These are phyloP conservation scores for Ophioninae sp. DNA, from an alignment of 2,888 invertebrate genomes.

Conservation along the genomic window DNA sequence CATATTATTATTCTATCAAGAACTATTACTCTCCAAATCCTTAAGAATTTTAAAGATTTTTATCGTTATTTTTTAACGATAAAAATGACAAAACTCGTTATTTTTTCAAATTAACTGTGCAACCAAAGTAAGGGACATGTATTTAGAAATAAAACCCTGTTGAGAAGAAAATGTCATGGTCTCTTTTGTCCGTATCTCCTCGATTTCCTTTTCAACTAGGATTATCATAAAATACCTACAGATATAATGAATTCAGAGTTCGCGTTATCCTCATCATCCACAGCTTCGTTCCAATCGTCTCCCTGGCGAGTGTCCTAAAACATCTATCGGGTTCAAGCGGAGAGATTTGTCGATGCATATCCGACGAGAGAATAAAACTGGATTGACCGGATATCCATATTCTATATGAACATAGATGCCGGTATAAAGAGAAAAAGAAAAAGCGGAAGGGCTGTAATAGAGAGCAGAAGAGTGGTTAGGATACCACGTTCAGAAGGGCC, in stretches of 20 bases:
- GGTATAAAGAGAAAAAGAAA: neutral
- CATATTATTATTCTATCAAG: too few relatives aligned
- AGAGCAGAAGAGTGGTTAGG: neutral
- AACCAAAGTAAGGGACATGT: too few relatives aligned
- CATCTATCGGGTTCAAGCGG: neutral
- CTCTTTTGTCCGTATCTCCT: too few relatives aligned
- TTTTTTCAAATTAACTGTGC: too few relatives aligned
- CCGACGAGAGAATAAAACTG: neutral
- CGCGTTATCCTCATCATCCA: neutral
- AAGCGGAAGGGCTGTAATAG: neutral
- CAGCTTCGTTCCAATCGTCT: neutral
- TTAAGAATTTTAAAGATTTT: too few relatives aligned
- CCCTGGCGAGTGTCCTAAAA: neutral
- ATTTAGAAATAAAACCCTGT: too few relatives aligned
- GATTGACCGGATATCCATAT: conserved; percentile 13
- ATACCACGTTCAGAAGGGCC: neutral
- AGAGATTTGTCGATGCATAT: conserved; percentile 15
- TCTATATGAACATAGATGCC: neutral
- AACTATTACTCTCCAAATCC: too few relatives aligned
- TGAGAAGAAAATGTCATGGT: too few relatives aligned
- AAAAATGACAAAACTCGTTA: too few relatives aligned
- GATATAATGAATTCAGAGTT: neutral
- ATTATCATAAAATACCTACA: too few relatives aligned
- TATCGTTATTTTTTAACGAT: too few relatives aligned
- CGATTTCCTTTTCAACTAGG: too few relatives aligned